Evolutionary conservation across 2,888 invertebrate species (phyloP).

Genomic region (Alcis repandata): DNA sequence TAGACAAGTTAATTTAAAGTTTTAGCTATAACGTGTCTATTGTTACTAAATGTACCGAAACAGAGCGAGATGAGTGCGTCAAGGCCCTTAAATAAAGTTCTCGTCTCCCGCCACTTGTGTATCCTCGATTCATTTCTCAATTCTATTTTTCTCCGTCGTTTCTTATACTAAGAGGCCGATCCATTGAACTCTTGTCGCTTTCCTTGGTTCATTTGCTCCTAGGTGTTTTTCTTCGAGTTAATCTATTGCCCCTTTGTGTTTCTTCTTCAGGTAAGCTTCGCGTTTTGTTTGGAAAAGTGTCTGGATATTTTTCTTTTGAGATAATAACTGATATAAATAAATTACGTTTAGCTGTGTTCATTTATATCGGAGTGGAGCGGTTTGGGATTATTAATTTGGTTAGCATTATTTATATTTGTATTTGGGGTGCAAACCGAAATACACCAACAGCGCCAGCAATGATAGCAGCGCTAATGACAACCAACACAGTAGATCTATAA

Average conservation of each 20-base stretch:
- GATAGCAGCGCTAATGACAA: too few species aligned
- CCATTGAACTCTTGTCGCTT: constrained; percentile 49
- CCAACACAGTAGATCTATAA: too few species aligned
- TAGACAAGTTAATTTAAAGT: constrained; percentile 22
- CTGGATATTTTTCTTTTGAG: constrained; percentile 26
- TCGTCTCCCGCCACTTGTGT: constrained; percentile 29
- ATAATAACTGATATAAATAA: constrained; percentile 20
- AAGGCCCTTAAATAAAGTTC: constrained; percentile 29
- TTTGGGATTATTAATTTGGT: neutral
- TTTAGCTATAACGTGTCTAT: constrained; percentile 19
- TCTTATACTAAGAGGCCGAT: constrained; percentile 42
- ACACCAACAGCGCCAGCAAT: too few species aligned
- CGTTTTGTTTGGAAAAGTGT: constrained; percentile 31
- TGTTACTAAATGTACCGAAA: constrained; percentile 24
- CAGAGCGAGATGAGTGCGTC: constrained; percentile 7
- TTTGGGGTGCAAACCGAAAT: neutral
- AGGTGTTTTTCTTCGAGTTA: constrained; percentile 44
- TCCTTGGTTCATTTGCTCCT: constrained; percentile 47
- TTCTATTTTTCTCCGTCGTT: constrained; percentile 49
- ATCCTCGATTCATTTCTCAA: constrained; percentile 47
- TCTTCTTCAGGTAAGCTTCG: constrained; percentile 37
- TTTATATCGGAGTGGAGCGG: neutral
- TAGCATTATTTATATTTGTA: neutral
- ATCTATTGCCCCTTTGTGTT: constrained; percentile 44
- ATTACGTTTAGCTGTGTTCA: constrained; percentile 7